phyloP scores from a whole-genome alignment of 2,113 vertebrate genomes.

The Bubo blakistoni region DNA sequence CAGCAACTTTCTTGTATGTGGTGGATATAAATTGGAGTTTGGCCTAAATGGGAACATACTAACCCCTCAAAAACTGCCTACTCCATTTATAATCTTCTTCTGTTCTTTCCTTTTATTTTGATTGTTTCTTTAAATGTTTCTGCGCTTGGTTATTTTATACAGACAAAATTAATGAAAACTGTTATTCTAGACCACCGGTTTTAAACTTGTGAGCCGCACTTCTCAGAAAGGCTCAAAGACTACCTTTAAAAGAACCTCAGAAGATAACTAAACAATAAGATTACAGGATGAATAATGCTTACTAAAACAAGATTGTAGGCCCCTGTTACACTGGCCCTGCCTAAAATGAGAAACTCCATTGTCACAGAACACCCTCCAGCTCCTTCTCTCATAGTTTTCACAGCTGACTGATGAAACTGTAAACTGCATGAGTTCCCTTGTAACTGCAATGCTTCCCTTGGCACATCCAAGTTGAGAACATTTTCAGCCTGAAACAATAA shows the following conservation, averaged over 20 bases:
- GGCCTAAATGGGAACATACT: neutral
- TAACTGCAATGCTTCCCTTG: rapidly evolving
- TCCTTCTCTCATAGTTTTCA: neutral
- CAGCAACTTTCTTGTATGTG: neutral
- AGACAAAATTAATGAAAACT: neutral
- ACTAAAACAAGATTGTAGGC: neutral
- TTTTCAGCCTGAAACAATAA: neutral
- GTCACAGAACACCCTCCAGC: neutral
- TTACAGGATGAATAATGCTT: neutral
- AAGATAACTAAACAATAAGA: neutral
- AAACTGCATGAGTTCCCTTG: neutral
- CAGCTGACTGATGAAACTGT: neutral
- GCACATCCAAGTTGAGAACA: neutral
- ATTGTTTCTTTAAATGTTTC: neutral
- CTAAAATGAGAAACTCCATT: neutral
- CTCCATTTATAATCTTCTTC: neutral
- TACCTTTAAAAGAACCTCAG: neutral
- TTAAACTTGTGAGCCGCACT: neutral
- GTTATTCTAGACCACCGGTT: neutral
- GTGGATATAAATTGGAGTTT: neutral
- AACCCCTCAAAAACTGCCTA: neutral
- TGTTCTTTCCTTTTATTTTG: neutral
- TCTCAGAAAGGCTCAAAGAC: neutral
- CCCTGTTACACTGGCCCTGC: neutral
- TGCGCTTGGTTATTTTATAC: neutral